Evolutionary conservation across 2,797 vertebrate species (phyloP).

Genomic region (Poeciliopsis infans): DNA sequence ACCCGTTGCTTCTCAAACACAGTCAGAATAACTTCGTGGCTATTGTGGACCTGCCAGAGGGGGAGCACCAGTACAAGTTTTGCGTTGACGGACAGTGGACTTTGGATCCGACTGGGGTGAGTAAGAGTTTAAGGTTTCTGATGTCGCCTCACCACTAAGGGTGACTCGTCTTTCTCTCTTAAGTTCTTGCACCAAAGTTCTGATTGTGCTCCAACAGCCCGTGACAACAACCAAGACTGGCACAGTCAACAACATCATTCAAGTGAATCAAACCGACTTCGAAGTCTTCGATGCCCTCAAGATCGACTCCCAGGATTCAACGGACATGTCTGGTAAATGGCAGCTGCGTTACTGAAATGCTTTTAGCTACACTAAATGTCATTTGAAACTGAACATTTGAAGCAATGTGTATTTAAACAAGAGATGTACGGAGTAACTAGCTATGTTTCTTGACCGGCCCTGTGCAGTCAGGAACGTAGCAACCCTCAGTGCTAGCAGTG

Average conservation of each 20-base stretch:
- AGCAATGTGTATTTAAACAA: background rate
- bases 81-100: constrained; percentile 97
- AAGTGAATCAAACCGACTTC: constrained; percentile 95
- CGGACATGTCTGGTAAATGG: constrained; percentile 88
- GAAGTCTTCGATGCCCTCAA: constrained; percentile 97
- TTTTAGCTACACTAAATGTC: background rate
- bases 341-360: background rate
- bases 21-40: constrained; percentile 97
- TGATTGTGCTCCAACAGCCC: constrained; percentile 75
- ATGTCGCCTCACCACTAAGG: background rate
- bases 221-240: constrained; percentile 92
- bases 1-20: constrained; percentile 24
- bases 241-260: constrained; percentile 92
- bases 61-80: constrained; percentile 98
- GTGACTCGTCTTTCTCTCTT: background rate
- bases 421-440: background rate
- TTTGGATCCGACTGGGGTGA: constrained; percentile 92
- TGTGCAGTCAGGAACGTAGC: background rate
- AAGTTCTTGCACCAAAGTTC: background rate
- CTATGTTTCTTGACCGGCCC: background rate
- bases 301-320: constrained; percentile 92
- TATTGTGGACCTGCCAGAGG: constrained; percentile 94
- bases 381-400: background rate
- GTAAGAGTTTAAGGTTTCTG: constrained; percentile 5
- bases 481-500: background rate